These are phyloP conservation scores for Dromococcyx pavoninus DNA, from an alignment of 2,797 vertebrate genomes.

Conservation along the genomic window DNA sequence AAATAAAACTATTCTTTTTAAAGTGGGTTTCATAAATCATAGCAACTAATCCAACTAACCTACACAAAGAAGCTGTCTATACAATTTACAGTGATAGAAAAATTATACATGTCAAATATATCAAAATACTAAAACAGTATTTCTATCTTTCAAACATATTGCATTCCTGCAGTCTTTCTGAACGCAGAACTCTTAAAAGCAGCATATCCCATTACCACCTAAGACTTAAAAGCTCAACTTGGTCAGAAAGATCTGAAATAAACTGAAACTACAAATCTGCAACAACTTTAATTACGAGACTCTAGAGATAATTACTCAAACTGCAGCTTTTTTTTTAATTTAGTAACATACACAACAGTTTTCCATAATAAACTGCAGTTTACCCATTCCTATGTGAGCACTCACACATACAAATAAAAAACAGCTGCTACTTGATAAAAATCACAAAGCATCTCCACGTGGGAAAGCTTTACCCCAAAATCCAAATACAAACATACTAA, in stretches of 20 bases:
- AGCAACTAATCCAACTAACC: constrained; percentile 61
- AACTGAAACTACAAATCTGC: background rate
- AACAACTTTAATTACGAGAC: background rate
- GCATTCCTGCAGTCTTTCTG: background rate
- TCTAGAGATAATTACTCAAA: background rate
- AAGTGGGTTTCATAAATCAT: constrained; percentile 59
- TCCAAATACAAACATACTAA: background rate
- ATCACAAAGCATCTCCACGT: constrained; percentile 27
- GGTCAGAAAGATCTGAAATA: background rate
- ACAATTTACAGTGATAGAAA: constrained; percentile 54
- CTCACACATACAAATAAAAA: constrained; percentile 11
- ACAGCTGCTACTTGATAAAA: constrained; percentile 6
- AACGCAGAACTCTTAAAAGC: background rate
- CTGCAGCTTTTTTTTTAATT: background rate
- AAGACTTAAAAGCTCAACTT: background rate
- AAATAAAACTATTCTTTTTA: constrained; percentile 12
- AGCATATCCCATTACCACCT: background rate
- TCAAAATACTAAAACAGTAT: constrained; percentile 37
- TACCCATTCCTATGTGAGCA: background rate
- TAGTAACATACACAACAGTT: background rate
- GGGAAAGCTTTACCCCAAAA: background rate
- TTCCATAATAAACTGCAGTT: background rate
- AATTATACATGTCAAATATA: constrained; percentile 37
- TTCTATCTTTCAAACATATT: constrained; percentile 40
- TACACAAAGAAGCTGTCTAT: constrained; percentile 39